Evolutionary conservation across 2,888 invertebrate genomes (phyloP).

Genomic region (Psylliodes chrysocephalus): DNA sequence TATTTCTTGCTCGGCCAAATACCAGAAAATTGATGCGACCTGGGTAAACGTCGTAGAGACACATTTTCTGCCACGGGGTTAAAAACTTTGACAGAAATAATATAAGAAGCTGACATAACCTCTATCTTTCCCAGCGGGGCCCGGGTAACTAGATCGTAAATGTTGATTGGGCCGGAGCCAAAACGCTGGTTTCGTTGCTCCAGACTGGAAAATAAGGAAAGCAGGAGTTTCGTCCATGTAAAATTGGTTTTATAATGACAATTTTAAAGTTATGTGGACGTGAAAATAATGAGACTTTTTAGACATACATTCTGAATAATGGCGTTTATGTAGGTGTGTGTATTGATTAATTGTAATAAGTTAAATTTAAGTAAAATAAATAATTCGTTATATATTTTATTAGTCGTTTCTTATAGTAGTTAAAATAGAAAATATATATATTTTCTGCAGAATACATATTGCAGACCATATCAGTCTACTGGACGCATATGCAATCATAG

Average conservation of each 20-base stretch:
- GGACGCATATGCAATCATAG: too few relatives aligned
- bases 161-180: slow-evolving; percentile 27
- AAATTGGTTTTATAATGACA: slow-evolving; percentile 17
- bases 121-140: slow-evolving; percentile 28
- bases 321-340: too few relatives aligned
- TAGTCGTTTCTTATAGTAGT: too few relatives aligned
- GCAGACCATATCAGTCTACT: too few relatives aligned
- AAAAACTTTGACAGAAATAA: slow-evolving; percentile 36
- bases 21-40: slow-evolving; percentile 26
- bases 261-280: slow-evolving; percentile 1
- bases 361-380: too few relatives aligned
- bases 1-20: slow-evolving; percentile 13
- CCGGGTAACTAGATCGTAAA: slow-evolving; percentile 24
- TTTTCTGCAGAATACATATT: too few relatives aligned
- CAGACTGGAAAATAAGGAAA: slow-evolving; percentile 16
- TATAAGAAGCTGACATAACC: slow-evolving; percentile 38
- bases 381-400: too few relatives aligned
- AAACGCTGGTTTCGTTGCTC: slow-evolving; percentile 18
- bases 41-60: slow-evolving; percentile 26
- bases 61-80: slow-evolving; percentile 25
- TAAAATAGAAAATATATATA: too few relatives aligned
- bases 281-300: slow-evolving; percentile 7
- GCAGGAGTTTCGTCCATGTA: slow-evolving; percentile 5
- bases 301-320: too few relatives aligned
- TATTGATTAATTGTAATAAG: too few relatives aligned